Evolutionary conservation across 2,113 vertebrate genomes (phyloP).

Genomic region (Chascanopsetta lugubris): DNA sequence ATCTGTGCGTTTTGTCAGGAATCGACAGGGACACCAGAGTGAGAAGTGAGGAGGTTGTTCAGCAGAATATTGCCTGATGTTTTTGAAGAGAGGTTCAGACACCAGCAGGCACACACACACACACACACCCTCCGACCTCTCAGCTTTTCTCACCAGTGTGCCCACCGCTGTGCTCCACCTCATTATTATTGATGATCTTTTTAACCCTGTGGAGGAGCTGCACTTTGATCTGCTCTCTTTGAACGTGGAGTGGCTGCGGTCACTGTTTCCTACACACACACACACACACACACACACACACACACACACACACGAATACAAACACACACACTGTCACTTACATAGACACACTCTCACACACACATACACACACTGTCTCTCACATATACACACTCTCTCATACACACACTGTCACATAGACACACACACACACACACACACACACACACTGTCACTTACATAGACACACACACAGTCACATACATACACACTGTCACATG

Average conservation of each 20-base stretch:
- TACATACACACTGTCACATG: conserved; percentile 2
- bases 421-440: conserved; percentile 17
- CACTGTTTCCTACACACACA: conserved; percentile 19
- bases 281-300: conserved; percentile 2
- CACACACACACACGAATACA: conserved; percentile 4
- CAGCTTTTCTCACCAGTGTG: conserved; percentile 45
- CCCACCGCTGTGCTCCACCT: conserved; percentile 46
- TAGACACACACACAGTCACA: conserved; percentile 3
- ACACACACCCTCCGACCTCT: conserved; percentile 21
- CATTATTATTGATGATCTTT: conserved; percentile 74
- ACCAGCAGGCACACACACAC: not conserved
- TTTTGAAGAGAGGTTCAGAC: no score
- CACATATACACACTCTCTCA: conserved; percentile 1
- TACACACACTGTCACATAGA: conserved; percentile 49
- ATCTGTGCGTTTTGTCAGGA: no score
- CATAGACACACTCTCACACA: not conserved
- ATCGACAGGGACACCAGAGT: no score
- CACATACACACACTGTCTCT: no score
- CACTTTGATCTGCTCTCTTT: conserved; percentile 74
- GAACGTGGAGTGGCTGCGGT: conserved; percentile 57
- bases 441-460: conserved; percentile 27
- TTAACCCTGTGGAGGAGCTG: conserved; percentile 57
- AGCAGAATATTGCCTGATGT: no score
- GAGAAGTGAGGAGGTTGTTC: no score
- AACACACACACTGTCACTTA: conserved; percentile 6